phyloP scores from a whole-genome alignment of 2,113 vertebrate genomes.

The Oreochromis niloticus region DNA sequence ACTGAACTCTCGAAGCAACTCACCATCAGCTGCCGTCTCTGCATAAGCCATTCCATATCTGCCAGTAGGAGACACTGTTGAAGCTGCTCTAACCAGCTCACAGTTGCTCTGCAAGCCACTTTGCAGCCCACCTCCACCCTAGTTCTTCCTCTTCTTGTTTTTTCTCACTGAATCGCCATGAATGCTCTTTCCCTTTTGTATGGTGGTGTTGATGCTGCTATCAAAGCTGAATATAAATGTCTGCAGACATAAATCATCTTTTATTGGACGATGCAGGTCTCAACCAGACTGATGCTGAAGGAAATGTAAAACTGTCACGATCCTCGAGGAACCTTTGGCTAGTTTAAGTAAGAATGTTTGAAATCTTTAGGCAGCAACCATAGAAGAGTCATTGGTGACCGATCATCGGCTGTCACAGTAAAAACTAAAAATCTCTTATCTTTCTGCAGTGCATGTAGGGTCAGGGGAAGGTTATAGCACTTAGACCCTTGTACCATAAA shows the following conservation, averaged over 20 bases:
- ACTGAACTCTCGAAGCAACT: not conserved
- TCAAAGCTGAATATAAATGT: not conserved
- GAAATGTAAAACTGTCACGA: not conserved
- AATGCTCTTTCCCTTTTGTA: not conserved
- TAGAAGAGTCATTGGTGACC: fast-evolving
- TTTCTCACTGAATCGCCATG: fast-evolving
- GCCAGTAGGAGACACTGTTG: not conserved
- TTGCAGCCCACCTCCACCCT: not conserved
- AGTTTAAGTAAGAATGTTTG: not conserved
- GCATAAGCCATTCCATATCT: not conserved
- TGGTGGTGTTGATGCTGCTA: not conserved
- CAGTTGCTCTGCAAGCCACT: not conserved
- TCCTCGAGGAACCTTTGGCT: fast-evolving
- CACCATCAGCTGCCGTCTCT: not conserved
- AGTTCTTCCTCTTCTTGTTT: not conserved
- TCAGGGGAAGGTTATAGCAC: not conserved
- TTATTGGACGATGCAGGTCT: not conserved
- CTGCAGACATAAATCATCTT: not conserved
- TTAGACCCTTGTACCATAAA: not conserved
- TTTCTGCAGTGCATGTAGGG: not conserved
- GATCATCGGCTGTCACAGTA: not conserved
- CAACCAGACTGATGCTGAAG: not conserved
- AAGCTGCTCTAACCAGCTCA: not conserved
- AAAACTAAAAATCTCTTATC: fast-evolving
- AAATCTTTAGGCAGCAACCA: not conserved